Conservation (phyloP, 2,888 invertebrate genomes). For the Calliopum simillimum region DNA sequence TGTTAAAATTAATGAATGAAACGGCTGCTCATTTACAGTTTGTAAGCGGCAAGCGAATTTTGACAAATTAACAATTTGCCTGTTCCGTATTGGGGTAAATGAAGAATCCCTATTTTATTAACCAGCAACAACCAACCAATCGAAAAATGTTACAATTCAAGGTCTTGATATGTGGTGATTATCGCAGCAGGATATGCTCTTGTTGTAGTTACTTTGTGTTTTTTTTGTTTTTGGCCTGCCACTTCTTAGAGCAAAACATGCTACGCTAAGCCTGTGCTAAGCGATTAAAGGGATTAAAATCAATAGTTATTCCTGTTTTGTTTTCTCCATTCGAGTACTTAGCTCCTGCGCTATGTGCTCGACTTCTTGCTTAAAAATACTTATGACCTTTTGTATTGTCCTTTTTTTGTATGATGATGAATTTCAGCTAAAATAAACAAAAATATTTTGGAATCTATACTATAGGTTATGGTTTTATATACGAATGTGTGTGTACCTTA, state of each 20-base stretch:
- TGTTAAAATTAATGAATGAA: not conserved
- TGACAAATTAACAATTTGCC: too few relatives aligned
- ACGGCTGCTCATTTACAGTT: constrained; percentile 2
- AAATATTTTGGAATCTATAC: not conserved
- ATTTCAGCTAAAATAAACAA: constrained; percentile 23
- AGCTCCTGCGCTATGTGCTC: constrained; percentile 39
- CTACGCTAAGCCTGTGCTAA: not conserved
- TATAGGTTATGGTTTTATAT: not conserved
- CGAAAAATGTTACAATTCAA: not conserved
- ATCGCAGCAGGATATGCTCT: constrained; percentile 39
- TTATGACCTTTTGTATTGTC: constrained; percentile 4
- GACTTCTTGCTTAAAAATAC: constrained; percentile 13
- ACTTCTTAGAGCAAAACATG: not conserved
- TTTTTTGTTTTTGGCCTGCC: too few relatives aligned
- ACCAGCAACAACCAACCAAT: too few relatives aligned
- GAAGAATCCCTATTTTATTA: too few relatives aligned
- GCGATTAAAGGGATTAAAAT: constrained; percentile 6
- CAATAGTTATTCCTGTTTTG: not conserved
- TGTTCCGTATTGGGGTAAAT: too few relatives aligned
- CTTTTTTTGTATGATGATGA: not conserved
- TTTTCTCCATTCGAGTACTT: not conserved
- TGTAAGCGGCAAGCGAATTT: not conserved
- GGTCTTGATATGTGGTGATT: constrained; percentile 29
- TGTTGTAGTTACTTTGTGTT: constrained; percentile 1
- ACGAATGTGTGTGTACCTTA: too few relatives aligned